phyloP scores from a whole-genome alignment of 2,888 invertebrate genomes.

The Apoda limacodes region DNA sequence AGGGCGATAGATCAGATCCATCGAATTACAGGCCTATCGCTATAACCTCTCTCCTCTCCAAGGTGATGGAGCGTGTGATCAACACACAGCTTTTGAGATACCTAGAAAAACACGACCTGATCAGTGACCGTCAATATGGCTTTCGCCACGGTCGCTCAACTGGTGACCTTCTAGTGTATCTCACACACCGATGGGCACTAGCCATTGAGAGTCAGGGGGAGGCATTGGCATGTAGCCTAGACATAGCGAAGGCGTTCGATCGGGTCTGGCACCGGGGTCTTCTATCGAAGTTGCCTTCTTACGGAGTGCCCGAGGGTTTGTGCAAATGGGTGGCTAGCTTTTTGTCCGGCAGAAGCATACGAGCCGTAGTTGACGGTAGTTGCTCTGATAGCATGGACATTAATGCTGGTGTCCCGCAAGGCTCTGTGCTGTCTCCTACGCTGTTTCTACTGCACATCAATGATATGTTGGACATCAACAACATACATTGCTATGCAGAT shows the following conservation, averaged over 20 bases:
- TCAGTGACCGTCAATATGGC: not conserved
- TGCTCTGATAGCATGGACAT: too few species aligned
- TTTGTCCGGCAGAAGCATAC: too few species aligned
- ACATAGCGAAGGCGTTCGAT: constrained; percentile 6
- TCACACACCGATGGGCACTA: constrained; percentile 2
- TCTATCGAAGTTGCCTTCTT: constrained; percentile 5
- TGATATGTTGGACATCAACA: too few species aligned
- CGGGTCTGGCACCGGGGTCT: constrained; percentile 4
- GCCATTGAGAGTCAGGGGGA: not conserved
- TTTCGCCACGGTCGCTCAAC: constrained; percentile 1
- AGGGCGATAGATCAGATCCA: constrained; percentile 2
- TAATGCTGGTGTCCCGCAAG: constrained; percentile 3
- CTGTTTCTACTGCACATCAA: too few species aligned
- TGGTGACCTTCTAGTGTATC: constrained; percentile 4
- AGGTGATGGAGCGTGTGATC: constrained; percentile 1
- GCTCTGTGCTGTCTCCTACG: too few species aligned
- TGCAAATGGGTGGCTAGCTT: constrained; percentile 1
- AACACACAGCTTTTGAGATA: too few species aligned
- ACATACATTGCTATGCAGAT: too few species aligned
- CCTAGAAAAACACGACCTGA: not conserved
- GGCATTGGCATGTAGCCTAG: constrained; percentile 1
- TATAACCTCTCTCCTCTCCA: constrained; percentile 1
- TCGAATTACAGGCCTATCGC: constrained; percentile 1
- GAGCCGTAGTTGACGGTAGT: too few species aligned
- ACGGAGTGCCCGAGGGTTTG: constrained; percentile 3